Conservation (phyloP, 2,888 invertebrate genomes). For the Cheilosia grossa region DNA sequence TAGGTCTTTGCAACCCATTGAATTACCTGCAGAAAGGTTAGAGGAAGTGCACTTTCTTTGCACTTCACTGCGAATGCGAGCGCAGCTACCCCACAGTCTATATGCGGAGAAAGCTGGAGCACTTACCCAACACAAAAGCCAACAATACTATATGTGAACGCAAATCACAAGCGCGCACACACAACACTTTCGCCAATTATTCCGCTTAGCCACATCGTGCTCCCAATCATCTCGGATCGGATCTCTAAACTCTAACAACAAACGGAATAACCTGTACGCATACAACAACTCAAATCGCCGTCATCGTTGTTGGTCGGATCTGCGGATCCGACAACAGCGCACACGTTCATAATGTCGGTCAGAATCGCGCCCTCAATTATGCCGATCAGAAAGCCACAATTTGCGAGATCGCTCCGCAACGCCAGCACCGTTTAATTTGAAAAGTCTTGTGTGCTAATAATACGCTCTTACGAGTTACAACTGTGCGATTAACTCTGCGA, state of each 20-base stretch:
- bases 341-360: constrained; percentile 46
- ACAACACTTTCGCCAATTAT: constrained; percentile 76
- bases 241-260: constrained; percentile 31
- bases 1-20: too few species aligned
- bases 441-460: constrained; percentile 71
- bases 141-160: constrained; percentile 1
- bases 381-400: constrained; percentile 50
- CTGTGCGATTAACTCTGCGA: constrained; percentile 66
- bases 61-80: neutral
- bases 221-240: constrained; percentile 39
- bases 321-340: constrained; percentile 19
- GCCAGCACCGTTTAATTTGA: constrained; percentile 68
- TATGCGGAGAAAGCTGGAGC: constrained; percentile 41
- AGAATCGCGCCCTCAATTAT: constrained; percentile 58
- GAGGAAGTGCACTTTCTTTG: neutral
- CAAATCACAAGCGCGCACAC: constrained; percentile 26
- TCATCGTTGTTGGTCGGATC: constrained; percentile 26
- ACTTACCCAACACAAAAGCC: constrained; percentile 32
- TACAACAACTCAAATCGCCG: constrained; percentile 30
- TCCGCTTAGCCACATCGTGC: constrained; percentile 69
- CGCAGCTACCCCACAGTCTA: neutral
- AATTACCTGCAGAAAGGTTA: neutral
- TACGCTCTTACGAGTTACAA: constrained; percentile 63
- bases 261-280: constrained; percentile 52
- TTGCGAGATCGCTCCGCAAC: constrained; percentile 59